A percentile compares a stretch with the other conserved stretches of the same genome.
Conservation (phyloP, 37 sponge, comb jelly and placozoan genomes). For the Geodia barretti region DNA sequence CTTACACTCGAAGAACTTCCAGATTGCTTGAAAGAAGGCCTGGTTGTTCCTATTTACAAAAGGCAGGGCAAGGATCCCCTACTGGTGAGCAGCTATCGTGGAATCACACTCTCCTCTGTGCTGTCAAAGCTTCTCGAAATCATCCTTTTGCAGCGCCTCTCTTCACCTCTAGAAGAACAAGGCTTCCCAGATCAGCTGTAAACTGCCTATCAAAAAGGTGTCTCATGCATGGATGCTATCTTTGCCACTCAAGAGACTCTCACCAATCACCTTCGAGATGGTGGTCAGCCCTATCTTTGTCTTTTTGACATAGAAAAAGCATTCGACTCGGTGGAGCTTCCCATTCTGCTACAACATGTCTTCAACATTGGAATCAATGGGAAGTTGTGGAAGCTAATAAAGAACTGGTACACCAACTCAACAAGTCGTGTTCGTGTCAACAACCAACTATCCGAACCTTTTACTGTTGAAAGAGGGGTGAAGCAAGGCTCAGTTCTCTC, state of each 20-base stretch:
- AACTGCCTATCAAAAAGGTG: conserved; percentile 11
- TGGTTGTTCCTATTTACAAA: neutral
- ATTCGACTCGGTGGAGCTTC: conserved; percentile 15
- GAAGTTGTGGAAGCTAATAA: conserved; percentile 3
- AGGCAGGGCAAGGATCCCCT: neutral
- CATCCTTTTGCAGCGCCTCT: neutral
- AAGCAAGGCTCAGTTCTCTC: conserved; percentile 15
- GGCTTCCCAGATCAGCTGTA: neutral
- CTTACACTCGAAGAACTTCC: neutral
- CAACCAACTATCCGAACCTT: conserved; percentile 1
- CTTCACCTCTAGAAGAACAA: neutral
- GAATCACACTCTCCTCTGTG: conserved; percentile 8
- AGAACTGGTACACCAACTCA: conserved; percentile 7
- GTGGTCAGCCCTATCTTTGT: conserved; percentile 5
- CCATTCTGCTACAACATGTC: neutral
- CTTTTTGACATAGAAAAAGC: conserved; percentile 13
- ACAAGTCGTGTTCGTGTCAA: conserved; percentile 6
- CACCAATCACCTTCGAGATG: neutral
- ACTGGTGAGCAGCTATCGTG: neutral
- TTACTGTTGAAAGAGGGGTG: conserved; percentile 16
- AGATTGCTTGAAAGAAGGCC: neutral
- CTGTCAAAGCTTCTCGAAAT: conserved; percentile 1
- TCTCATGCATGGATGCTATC: conserved; percentile 10
- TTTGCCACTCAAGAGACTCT: conserved; percentile 6
- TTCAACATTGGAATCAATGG: conserved; percentile 7